Conservation (phyloP, 2,888 invertebrate species). For the Diaprepes abbreviatus region DNA sequence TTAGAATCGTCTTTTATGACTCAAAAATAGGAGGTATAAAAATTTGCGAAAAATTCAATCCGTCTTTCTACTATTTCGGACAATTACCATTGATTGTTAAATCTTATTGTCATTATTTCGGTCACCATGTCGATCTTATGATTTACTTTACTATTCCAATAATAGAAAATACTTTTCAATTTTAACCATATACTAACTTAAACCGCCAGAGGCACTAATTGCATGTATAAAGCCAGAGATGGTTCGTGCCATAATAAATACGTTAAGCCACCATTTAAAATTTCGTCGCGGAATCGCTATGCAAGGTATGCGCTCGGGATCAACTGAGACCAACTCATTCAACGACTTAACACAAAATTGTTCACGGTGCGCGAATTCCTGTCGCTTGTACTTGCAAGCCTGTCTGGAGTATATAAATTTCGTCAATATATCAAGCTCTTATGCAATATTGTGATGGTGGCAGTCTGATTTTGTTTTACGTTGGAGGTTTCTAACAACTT, state of each 20-base stretch:
- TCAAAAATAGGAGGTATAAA: too few relatives aligned
- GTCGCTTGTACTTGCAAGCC: slow-evolving; percentile 44
- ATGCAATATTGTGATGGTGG: slow-evolving; percentile 41
- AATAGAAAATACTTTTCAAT: too few relatives aligned
- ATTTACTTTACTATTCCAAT: too few relatives aligned
- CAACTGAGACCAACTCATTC: slow-evolving; percentile 30
- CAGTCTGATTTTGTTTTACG: slow-evolving; percentile 1
- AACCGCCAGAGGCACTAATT: too few relatives aligned
- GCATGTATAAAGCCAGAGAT: not conserved
- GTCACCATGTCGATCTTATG: too few relatives aligned
- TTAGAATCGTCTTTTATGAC: too few relatives aligned
- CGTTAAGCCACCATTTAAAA: slow-evolving; percentile 48
- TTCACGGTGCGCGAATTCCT: slow-evolving; percentile 48
- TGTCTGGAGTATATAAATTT: slow-evolving; percentile 42
- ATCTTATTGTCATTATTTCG: too few relatives aligned
- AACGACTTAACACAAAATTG: slow-evolving; percentile 45
- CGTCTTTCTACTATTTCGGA: too few relatives aligned
- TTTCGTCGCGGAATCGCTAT: slow-evolving; percentile 46
- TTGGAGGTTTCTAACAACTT: not conserved
- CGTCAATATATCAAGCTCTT: slow-evolving; percentile 41
- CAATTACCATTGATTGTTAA: too few relatives aligned
- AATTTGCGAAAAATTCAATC: too few relatives aligned
- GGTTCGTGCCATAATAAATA: slow-evolving; percentile 43
- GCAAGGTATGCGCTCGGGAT: slow-evolving; percentile 40
- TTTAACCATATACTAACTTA: too few relatives aligned